Evolutionary conservation across 2,888 invertebrate genomes (phyloP), one percentile per base, ranked within the genome.

Genomic region (Ochropleura plecta): DNA sequence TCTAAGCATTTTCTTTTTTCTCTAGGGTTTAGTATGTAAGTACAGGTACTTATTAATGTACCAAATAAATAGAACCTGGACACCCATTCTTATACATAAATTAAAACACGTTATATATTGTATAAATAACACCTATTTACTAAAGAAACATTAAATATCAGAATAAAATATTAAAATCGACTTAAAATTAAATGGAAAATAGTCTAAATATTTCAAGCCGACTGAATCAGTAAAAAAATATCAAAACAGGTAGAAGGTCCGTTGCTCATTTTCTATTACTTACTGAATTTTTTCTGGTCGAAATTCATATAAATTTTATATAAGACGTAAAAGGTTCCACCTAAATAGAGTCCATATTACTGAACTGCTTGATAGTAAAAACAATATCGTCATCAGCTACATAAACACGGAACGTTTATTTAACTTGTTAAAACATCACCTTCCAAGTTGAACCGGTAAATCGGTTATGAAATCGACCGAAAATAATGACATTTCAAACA

Each of bases 91-190:
- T 78, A 73, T 75, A 49, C 64, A 53, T 20, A 77, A 76, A 85
- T 75, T 57, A 74, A 71, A 70, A 80, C 66, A 71, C 20, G 16
- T 18, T 30, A 67, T 44, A 12, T 8, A 44, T 62, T 48, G 46
- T 8, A 30, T 44, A 60, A 79, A 82, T 77, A 76, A 65, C 74
- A 76, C 79, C 83, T 78, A 78, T 75, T 78, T 72, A 82, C 73
- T 82, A 79, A 16, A 73, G 42, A 78, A 86, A 67, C 70, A 78
- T 78, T 77, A 79, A 75, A 67, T 18, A 64, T 70, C 44, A 57
- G n/a, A 70, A 70, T 70, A 83, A 10, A 60, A 79, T 62, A 62
- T 64, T 44, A 40, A 44, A 18, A 44, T 14, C 44, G 62, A 62
- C n/a, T n/a, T 60, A 18, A 60, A 60, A 42, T 44, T 44, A 42